These are phyloP conservation scores for Stichopus horrens DNA, from an alignment of 53 echinoderm and acorn worm species.

Conservation along the genomic window DNA sequence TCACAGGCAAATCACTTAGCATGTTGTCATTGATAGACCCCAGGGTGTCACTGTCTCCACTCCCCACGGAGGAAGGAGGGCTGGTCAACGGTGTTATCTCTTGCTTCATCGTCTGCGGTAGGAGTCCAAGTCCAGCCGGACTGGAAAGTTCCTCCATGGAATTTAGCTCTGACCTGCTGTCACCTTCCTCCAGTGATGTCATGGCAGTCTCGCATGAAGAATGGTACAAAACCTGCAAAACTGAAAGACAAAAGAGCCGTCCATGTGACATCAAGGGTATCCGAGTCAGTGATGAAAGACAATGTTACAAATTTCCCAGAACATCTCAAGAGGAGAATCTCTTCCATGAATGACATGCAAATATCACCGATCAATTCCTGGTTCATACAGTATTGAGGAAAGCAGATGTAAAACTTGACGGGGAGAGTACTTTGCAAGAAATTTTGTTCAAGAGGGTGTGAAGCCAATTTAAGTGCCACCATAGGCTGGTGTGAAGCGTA, in stretches of 20 bases:
- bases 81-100: not conserved
- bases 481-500: too few relatives aligned
- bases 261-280: too few relatives aligned
- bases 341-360: too few relatives aligned
- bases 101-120: constrained; percentile 6
- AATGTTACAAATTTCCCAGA: too few relatives aligned
- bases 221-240: constrained; percentile 36
- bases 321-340: too few relatives aligned
- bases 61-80: constrained; percentile 17
- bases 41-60: not conserved
- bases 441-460: too few relatives aligned
- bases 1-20: constrained; percentile 22
- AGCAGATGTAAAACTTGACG: too few relatives aligned
- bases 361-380: too few relatives aligned
- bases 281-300: too few relatives aligned
- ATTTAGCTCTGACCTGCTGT: constrained; percentile 20
- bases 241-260: not conserved
- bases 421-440: too few relatives aligned
- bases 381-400: too few relatives aligned
- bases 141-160: not conserved
- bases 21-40: not conserved
- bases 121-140: not conserved
- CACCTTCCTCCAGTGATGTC: constrained; percentile 31
- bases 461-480: too few relatives aligned
- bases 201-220: constrained; percentile 26